Evolutionary conservation across 2,113 vertebrate genomes (phyloP), one percentile per base, ranked within the genome.

Genomic region (Eolophus roseicapilla): DNA sequence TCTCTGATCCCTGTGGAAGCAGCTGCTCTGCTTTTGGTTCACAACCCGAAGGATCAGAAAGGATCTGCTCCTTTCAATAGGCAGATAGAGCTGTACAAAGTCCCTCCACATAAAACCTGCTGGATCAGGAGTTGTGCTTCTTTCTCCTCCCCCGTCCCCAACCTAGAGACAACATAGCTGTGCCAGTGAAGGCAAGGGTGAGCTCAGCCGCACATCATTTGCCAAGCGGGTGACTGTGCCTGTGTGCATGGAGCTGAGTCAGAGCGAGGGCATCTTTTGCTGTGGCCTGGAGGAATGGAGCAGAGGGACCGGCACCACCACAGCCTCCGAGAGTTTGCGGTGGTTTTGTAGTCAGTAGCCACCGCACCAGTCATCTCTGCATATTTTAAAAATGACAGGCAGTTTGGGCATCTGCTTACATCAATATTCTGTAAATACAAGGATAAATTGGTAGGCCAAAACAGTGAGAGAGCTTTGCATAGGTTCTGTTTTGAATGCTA

Each of bases 401-500:
- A 91, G 88, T 53, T 95, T 96, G 95, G 88, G 86, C 91, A 97
- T 96, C 95, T 97, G 95, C 92, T 96, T 96, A 96, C 94, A 95
- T 97, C 96, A 96, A 97, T 97, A 97, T 96, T 97, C 96, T 95
- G 96, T 96, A 96, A 96, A 96, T 94, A 94, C 81, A 57, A 76
- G 92, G 94, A 96, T 97, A 96, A 96, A 97, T 96, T 89, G 88
- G 83, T 96, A 93, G 93, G 86, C 96, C 91, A 95, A 96, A 97
- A 92, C 91, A 96, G 92, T 87, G 91, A 97, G 96, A 97, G 94
- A 94, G 74, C 92, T 96, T 95, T 93, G 95, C 93, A 96, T 87
- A 96, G 96, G 95, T 96, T 97, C 95, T 96, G 93, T 96, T 97
- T 96, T 96, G 92, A 96, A 93, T 95, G 92, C 96, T 97, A 96